Evolutionary conservation across 2,797 vertebrate species (phyloP).

Genomic region (Lates japonicus): DNA sequence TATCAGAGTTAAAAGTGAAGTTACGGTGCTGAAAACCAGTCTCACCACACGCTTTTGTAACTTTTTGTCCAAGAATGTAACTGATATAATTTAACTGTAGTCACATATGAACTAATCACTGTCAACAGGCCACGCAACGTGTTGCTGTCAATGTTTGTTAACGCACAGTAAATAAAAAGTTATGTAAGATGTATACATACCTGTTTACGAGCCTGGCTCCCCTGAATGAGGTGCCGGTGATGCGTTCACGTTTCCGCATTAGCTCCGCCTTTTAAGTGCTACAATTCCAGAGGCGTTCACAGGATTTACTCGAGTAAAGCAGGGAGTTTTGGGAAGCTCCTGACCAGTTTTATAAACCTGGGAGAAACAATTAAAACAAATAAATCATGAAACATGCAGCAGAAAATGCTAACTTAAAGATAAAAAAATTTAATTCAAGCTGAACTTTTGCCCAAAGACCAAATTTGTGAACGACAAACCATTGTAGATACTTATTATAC

Average conservation of each 20-base stretch:
- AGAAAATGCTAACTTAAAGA: no score
- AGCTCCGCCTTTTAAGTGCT: neutral
- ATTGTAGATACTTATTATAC: neutral
- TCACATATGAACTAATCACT: no score
- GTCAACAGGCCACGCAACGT: neutral
- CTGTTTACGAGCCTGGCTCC: neutral
- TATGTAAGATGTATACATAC: neutral
- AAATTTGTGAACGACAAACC: neutral
- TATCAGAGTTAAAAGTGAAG: no score
- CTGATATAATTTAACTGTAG: no score
- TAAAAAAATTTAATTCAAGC: no score
- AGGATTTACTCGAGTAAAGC: neutral
- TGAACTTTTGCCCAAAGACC: no score
- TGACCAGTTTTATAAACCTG: no score
- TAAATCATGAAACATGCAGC: no score
- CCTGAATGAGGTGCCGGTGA: neutral
- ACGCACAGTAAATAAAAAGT: neutral
- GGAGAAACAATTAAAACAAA: no score
- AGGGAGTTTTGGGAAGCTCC: no score
- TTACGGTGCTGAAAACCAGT: neutral
- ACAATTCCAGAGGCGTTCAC: neutral
- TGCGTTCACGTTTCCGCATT: constrained; percentile 25
- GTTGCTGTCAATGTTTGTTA: neutral
- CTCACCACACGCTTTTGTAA: neutral
- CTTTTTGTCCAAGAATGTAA: neutral